Base-by-base conservation (phyloP, 2,797 vertebrate genomes). In the Nannoperca australis region DNA sequence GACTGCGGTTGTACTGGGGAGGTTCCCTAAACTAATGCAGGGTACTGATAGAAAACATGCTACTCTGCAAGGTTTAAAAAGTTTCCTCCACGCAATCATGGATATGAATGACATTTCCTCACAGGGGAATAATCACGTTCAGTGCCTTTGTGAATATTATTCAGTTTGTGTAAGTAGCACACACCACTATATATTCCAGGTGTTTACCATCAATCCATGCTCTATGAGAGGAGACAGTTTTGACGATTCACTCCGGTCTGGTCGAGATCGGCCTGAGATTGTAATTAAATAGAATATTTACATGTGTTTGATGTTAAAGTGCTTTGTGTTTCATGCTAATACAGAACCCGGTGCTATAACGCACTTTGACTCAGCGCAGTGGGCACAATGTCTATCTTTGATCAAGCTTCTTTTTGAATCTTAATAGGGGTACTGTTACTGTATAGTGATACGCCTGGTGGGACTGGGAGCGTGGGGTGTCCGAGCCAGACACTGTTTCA, bases 91-190 rank as follows among this genome's bases (percentile, higher is more conserved):
- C n/a, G 68, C 71, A 91, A 79, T 89, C 85, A 85, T 61, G 49
- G 56, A 63, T 59, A 12, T 76, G 83, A 92, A 74, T 79, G 88
- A 87, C 85, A 78, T 88, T 89, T 89, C 89, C 91, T 90, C 90
- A 77, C 91, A 12, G 40, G 89, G 88, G 92, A 89, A 83, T 91
- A 91, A 92, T 91, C 91, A 93, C 56, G 63, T 40, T 70, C 68
- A 64, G 47, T 40, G 70, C 73, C 44, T 78, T 71, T 82, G 72
- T 54, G 67, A 84, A 82, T 86, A 84, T 83, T 86, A 90, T 91
- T 85, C 73, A 74, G 55, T 70, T 84, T 81, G 69, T 83, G 55
- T 55, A 61, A 79, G 79, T 60, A 54, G 36, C 60, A 17, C 63
- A 63, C 59, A 55, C 75, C 38, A 14, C 56, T 74, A 45, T 61